Evolutionary conservation across 2,797 vertebrate species (phyloP).

Genomic region (Echeneis naucrates): DNA sequence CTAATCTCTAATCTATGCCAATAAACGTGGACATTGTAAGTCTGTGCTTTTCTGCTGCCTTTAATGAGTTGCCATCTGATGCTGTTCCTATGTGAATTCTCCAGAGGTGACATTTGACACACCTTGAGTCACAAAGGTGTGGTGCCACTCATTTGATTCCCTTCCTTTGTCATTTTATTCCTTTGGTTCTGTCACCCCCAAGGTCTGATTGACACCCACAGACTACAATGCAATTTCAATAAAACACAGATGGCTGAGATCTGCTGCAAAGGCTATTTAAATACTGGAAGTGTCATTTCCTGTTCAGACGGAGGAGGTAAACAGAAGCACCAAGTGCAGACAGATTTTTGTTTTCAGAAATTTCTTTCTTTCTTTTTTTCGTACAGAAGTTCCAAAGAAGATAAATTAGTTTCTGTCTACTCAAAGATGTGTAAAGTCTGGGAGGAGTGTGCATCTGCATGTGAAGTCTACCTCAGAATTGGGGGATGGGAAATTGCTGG

Average conservation of each 20-base stretch:
- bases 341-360: constrained; percentile 10
- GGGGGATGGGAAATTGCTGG: constrained; percentile 17
- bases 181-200: constrained; percentile 16
- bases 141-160: constrained; percentile 32
- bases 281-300: constrained; percentile 42
- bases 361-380: background rate
- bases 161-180: constrained; percentile 33
- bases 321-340: constrained; percentile 24
- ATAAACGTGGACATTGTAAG: background rate
- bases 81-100: constrained; percentile 3
- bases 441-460: background rate
- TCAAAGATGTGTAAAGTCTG: background rate
- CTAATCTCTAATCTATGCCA: too few relatives aligned
- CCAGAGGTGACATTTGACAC: constrained; percentile 36
- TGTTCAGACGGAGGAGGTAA: constrained; percentile 37
- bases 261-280: constrained; percentile 41
- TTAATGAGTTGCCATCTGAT: constrained; percentile 10
- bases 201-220: constrained; percentile 18
- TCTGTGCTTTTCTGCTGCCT: background rate
- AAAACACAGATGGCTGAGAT: constrained; percentile 52
- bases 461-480: background rate
- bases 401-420: constrained; percentile 9
- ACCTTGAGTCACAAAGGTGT: constrained; percentile 22
- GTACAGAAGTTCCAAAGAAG: background rate
- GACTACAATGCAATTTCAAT: constrained; percentile 32